Conservation (phyloP, 1,140 invertebrate species). For the Philopotamus ludificatus region DNA sequence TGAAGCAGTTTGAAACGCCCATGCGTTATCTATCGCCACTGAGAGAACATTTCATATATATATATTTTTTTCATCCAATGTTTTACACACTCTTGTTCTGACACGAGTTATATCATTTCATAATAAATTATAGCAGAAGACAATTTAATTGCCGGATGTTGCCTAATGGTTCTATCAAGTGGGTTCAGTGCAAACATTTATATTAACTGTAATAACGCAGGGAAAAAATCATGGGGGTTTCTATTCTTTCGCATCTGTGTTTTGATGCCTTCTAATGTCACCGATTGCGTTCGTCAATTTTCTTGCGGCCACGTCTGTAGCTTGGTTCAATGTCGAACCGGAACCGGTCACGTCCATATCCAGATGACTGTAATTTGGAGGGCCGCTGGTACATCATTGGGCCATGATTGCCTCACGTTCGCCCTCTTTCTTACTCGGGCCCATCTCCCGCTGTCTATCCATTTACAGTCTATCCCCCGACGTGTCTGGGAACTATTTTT, state of each 20-base stretch:
- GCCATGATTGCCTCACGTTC: constrained; percentile 29
- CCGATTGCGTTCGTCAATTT: background rate
- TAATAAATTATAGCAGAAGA: no score
- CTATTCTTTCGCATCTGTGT: background rate
- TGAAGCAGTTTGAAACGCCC: no score
- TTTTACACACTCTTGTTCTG: no score
- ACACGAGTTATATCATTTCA: no score
- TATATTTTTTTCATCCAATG: no score
- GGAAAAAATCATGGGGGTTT: no score
- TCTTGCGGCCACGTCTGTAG: background rate
- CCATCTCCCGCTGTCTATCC: constrained; percentile 14
- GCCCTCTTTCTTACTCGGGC: background rate
- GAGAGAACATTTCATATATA: no score
- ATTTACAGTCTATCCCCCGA: background rate
- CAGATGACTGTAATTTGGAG: constrained; percentile 34
- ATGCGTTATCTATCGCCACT: no score
- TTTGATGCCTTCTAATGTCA: background rate
- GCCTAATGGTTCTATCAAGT: no score
- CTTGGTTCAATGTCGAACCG: constrained; percentile 6
- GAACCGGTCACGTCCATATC: constrained; percentile 31
- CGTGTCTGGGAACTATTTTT: background rate
- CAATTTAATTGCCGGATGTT: no score
- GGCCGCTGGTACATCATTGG: constrained; percentile 10
- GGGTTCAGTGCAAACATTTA: no score
- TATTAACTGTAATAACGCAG: no score